These are phyloP conservation scores for Spodoptera frugiperda DNA, from an alignment of 1,140 invertebrate species.

Conservation along the genomic window DNA sequence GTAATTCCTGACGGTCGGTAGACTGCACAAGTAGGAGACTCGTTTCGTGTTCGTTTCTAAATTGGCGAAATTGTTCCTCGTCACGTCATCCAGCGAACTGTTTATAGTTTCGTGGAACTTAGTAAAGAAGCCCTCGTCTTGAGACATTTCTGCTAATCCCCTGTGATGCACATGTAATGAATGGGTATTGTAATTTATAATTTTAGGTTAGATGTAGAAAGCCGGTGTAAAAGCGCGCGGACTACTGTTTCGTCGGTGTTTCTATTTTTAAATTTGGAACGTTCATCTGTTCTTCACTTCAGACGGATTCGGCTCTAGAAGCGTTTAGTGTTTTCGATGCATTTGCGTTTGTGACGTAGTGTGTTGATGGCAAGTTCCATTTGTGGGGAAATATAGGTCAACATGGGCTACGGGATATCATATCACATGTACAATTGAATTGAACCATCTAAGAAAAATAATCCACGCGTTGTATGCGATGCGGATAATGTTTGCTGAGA, in stretches of 20 bases:
- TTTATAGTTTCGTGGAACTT: constrained; percentile 78
- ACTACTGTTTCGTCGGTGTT: constrained; percentile 55
- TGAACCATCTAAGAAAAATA: too few relatives aligned
- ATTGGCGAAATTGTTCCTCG: constrained; percentile 81
- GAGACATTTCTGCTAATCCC: constrained; percentile 64
- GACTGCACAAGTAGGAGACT: constrained; percentile 72
- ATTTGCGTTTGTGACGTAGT: background rate
- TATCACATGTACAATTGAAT: too few relatives aligned
- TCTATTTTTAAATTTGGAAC: constrained; percentile 82
- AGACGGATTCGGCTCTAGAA: constrained; percentile 43
- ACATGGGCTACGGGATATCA: too few relatives aligned
- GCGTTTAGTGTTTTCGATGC: constrained; percentile 16
- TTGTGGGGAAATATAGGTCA: too few relatives aligned
- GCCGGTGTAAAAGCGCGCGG: constrained; percentile 62
- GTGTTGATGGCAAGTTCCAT: background rate
- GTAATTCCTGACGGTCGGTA: constrained; percentile 72
- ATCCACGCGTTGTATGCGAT: too few relatives aligned
- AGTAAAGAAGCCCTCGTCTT: constrained; percentile 78
- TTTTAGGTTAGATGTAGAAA: constrained; percentile 69
- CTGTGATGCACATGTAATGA: constrained; percentile 44
- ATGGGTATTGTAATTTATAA: constrained; percentile 37
- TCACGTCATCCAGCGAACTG: constrained; percentile 73
- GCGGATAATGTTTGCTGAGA: too few relatives aligned
- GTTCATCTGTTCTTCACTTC: constrained; percentile 68
- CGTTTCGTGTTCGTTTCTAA: constrained; percentile 78